These are phyloP conservation scores for Acronicta leporina DNA, from an alignment of 2,888 invertebrate species.

Conservation along the genomic window DNA sequence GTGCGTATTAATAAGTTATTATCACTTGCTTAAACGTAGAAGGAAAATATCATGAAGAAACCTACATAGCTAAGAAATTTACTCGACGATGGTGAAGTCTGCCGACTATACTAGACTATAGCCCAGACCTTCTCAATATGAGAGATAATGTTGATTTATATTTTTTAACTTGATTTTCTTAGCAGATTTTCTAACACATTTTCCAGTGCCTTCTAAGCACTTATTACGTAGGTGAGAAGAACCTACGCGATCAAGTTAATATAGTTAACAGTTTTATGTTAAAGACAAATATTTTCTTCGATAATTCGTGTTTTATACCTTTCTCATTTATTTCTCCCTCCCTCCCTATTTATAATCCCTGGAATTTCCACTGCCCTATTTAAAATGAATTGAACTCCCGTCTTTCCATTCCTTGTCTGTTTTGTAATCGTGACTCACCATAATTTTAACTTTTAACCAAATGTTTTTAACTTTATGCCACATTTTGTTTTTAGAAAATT, in stretches of 20 bases:
- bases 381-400: constrained; percentile 1
- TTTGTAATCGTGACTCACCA: neutral
- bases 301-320: neutral
- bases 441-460: neutral
- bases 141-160: too few relatives aligned
- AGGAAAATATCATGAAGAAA: too few relatives aligned
- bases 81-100: too few relatives aligned
- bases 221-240: neutral
- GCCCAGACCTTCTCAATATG: too few relatives aligned
- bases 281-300: neutral
- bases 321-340: neutral
- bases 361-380: neutral
- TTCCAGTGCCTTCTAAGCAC: too few relatives aligned
- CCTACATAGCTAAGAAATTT: too few relatives aligned
- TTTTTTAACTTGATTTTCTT: too few relatives aligned
- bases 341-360: neutral
- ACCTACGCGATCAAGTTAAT: neutral
- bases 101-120: too few relatives aligned
- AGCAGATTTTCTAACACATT: too few relatives aligned
- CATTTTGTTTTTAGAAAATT: neutral
- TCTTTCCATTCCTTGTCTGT: constrained; percentile 1
- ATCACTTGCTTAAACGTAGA: too few relatives aligned
- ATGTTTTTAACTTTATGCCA: too few relatives aligned
- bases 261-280: neutral
- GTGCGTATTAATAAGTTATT: too few relatives aligned